phyloP scores from a whole-genome alignment of 2,113 vertebrate genomes.

The Haliaeetus leucogaster region DNA sequence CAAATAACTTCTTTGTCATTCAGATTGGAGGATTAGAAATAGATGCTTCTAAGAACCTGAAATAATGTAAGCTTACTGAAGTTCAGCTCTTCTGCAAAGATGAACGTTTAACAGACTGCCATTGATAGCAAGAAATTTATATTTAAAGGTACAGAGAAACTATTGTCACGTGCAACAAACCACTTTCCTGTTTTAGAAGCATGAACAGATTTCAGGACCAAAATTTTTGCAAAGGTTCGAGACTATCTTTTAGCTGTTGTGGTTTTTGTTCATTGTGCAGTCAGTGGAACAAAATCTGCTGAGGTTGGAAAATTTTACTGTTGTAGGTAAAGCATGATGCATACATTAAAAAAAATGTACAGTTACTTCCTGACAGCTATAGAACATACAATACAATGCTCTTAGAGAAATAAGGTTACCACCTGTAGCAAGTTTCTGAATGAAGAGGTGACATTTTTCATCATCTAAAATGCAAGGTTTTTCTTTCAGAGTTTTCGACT shows the following conservation, averaged over 20 bases:
- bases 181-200: conserved; percentile 20
- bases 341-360: neutral
- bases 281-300: conserved; percentile 2
- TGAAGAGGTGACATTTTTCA: neutral
- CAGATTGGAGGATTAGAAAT: neutral
- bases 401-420: neutral
- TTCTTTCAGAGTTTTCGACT: neutral
- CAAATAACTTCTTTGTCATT: conserved; percentile 6
- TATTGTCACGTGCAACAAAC: neutral
- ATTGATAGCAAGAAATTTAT: neutral
- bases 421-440: neutral
- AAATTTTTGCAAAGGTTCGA: neutral
- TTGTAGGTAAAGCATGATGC: neutral
- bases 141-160: neutral
- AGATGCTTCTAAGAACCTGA: conserved; percentile 3
- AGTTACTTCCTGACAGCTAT: neutral
- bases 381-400: neutral
- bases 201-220: neutral
- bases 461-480: neutral
- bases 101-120: neutral
- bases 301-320: conserved; percentile 23
- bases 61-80: neutral
- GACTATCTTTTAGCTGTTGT: neutral
- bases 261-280: conserved; percentile 7
- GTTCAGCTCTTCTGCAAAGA: neutral